Conservation (phyloP, 37 sponge, comb jelly and placozoan genomes). For the Chondrosia reniformis region DNA sequence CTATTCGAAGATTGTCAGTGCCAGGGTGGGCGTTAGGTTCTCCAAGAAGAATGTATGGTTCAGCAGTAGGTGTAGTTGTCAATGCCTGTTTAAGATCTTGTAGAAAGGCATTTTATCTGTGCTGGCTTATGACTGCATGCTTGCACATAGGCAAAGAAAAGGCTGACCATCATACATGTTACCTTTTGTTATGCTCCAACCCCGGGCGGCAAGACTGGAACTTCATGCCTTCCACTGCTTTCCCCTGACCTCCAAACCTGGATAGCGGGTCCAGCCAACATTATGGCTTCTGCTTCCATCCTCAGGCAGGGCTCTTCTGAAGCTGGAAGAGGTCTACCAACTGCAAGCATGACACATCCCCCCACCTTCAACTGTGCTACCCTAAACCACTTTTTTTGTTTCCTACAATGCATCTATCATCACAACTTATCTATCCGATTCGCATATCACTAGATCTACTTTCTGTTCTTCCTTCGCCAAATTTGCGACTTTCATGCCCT, state of each 20-base stretch:
- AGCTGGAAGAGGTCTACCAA: conserved; percentile 19
- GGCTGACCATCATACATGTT: background rate
- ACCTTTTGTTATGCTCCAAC: background rate
- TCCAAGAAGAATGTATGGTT: conserved; percentile 19
- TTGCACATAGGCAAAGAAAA: conserved; percentile 1
- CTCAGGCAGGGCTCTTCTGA: background rate
- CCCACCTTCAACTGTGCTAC: background rate
- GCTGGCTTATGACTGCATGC: conserved; percentile 15
- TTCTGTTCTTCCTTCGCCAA: conserved; percentile 16
- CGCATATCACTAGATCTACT: conserved; percentile 14
- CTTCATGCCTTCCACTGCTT: conserved; percentile 28
- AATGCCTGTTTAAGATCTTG: conserved; percentile 22
- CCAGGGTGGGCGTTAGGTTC: conserved; percentile 23
- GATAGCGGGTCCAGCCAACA: conserved; percentile 13
- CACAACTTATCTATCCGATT: background rate
- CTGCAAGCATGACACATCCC: conserved; percentile 12
- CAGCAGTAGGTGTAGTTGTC: conserved; percentile 4
- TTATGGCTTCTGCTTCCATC: conserved; percentile 18
- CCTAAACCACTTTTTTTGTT: conserved; percentile 25
- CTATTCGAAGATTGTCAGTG: conserved; percentile 17
- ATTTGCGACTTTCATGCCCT: conserved; percentile 4
- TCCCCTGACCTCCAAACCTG: conserved; percentile 2
- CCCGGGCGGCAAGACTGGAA: background rate
- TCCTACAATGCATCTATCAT: conserved; percentile 12
- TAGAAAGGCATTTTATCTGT: conserved; percentile 6